These are phyloP conservation scores for Bursaphelenchus mucronatus DNA, from an alignment of 1,140 invertebrate genomes.

Conservation along the genomic window DNA sequence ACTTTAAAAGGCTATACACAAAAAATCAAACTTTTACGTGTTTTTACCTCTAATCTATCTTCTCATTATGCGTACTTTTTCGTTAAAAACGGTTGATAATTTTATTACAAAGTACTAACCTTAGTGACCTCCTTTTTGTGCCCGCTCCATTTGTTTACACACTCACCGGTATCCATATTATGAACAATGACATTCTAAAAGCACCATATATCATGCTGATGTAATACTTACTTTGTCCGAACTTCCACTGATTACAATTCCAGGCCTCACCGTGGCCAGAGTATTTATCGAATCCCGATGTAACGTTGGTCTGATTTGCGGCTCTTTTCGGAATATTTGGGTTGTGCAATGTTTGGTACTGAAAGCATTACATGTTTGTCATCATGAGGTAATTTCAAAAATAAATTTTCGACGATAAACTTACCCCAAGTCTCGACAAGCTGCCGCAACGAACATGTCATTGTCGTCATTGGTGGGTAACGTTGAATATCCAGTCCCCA, in stretches of 20 bases:
- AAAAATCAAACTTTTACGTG: conserved; percentile 14
- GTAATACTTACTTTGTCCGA: conserved; percentile 30
- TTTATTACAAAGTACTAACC: conserved; percentile 14
- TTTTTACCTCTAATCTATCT: neutral
- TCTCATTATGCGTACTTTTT: too few relatives aligned
- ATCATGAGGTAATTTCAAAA: neutral
- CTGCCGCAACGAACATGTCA: conserved; percentile 30
- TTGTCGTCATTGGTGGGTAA: conserved; percentile 39
- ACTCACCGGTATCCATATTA: conserved; percentile 43
- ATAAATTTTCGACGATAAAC: conserved; percentile 14
- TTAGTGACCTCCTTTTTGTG: conserved; percentile 40
- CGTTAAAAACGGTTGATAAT: neutral
- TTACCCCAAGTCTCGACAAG: conserved; percentile 23
- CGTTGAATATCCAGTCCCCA: conserved; percentile 40
- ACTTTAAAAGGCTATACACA: too few relatives aligned
- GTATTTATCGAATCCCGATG: conserved; percentile 43
- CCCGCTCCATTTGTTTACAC: conserved; percentile 37
- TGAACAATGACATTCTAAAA: conserved; percentile 34
- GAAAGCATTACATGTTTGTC: neutral
- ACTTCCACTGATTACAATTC: conserved; percentile 47
- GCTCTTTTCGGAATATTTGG: conserved; percentile 20
- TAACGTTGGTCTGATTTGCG: conserved; percentile 35
- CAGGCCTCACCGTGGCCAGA: conserved; percentile 36
- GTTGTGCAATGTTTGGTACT: conserved; percentile 13
- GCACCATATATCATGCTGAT: conserved; percentile 17